Conservation (phyloP, 2,113 vertebrate species). For the Polyodon spathula region DNA sequence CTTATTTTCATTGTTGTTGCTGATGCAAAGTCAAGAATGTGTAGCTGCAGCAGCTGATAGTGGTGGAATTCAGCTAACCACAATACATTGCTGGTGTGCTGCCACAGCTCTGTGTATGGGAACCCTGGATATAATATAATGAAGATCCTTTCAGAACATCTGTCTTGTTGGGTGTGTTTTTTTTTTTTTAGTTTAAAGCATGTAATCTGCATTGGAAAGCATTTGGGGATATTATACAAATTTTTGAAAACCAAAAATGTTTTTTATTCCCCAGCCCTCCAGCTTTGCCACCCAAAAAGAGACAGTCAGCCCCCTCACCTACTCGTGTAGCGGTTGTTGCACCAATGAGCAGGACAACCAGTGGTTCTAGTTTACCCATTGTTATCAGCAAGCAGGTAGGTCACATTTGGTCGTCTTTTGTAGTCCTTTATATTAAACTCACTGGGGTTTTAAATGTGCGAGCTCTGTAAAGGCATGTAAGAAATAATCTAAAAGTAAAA, state of each 20-base stretch:
- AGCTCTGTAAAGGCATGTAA: too few species aligned
- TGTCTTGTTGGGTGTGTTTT: too few species aligned
- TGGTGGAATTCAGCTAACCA: not conserved
- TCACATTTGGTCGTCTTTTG: too few species aligned
- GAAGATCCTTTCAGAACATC: too few species aligned
- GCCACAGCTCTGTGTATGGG: not conserved
- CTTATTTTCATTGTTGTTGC: not conserved
- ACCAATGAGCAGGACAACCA: conserved; percentile 84
- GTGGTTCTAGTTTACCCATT: conserved; percentile 81
- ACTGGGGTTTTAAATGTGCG: too few species aligned
- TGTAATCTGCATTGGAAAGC: too few species aligned
- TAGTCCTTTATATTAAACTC: too few species aligned
- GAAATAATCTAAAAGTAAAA: too few species aligned
- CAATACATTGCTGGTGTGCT: not conserved
- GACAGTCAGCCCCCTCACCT: conserved; percentile 84
- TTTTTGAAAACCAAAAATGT: too few species aligned
- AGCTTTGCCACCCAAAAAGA: conserved; percentile 88
- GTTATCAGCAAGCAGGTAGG: conserved; percentile 84
- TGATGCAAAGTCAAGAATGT: not conserved
- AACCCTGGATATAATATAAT: not conserved
- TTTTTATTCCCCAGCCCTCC: conserved; percentile 66
- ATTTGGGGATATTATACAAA: too few species aligned
- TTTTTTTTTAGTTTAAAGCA: too few species aligned
- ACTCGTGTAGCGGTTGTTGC: conserved; percentile 89
- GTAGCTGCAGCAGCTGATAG: not conserved